A percentile compares a stretch with the other conserved stretches of the same genome.
Conservation (phyloP, 2,888 invertebrate genomes). For the Nomada goodeniana region DNA sequence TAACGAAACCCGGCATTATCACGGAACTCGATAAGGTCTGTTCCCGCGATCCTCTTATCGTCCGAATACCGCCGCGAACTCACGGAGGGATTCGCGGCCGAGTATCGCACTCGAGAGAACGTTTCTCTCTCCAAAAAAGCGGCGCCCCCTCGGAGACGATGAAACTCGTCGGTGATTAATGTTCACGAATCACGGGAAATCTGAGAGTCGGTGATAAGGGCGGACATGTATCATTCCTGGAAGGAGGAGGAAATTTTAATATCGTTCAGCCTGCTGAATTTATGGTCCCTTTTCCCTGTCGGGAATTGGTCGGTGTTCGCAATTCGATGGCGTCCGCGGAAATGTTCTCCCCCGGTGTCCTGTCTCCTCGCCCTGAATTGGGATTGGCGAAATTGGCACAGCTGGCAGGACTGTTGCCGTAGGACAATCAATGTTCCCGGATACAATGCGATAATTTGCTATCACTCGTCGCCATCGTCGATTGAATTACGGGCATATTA, state of each 20-base stretch:
- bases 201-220: conserved; percentile 54
- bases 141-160: not conserved
- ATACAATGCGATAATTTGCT: conserved; percentile 66
- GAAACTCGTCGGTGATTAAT: conserved; percentile 60
- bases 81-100: not conserved
- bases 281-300: conserved; percentile 54
- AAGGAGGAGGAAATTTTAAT: conserved; percentile 67
- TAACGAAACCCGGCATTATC: conserved; percentile 32
- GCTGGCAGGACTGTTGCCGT: conserved; percentile 52
- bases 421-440: conserved; percentile 59
- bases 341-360: conserved; percentile 21
- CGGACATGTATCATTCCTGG: conserved; percentile 54
- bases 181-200: conserved; percentile 43
- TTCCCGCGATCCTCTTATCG: conserved; percentile 32
- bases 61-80: not conserved
- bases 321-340: conserved; percentile 34
- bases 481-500: conserved; percentile 66
- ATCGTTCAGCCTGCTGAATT: conserved; percentile 62
- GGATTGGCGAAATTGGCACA: conserved; percentile 57
- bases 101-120: not conserved
- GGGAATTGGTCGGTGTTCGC: conserved; percentile 50
- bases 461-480: conserved; percentile 54
- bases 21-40: conserved; percentile 24
- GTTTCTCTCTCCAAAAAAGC: not conserved
- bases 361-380: conserved; percentile 23